Conservation (phyloP, 1,140 invertebrate species). For the Drosophila grimshawi region DNA sequence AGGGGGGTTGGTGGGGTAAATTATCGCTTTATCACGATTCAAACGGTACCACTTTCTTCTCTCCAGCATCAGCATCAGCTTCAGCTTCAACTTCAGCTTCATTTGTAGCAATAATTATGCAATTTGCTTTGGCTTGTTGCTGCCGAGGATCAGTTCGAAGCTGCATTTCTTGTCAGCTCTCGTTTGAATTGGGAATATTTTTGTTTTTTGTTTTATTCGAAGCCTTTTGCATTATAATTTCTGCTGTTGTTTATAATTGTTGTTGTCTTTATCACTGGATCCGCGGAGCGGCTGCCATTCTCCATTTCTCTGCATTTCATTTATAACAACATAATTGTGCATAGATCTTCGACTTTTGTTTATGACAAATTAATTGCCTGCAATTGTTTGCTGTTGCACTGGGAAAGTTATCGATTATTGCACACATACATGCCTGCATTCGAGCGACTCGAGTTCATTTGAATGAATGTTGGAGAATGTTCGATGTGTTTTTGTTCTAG, state of each 20-base stretch:
- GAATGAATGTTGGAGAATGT: background rate
- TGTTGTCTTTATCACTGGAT: conserved; percentile 50
- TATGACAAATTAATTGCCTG: conserved; percentile 79
- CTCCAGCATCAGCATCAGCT: conserved; percentile 3
- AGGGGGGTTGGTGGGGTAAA: conserved; percentile 46
- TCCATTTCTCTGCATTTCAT: conserved; percentile 34
- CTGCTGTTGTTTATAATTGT: conserved; percentile 44
- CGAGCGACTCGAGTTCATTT: too few species aligned
- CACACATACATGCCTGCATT: too few species aligned
- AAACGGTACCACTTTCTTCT: conserved; percentile 80
- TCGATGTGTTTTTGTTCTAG: background rate
- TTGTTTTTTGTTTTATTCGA: background rate
- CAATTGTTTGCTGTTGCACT: conserved; percentile 53
- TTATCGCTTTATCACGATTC: conserved; percentile 83
- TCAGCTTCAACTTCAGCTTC: conserved; percentile 60
- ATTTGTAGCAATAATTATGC: conserved; percentile 82
- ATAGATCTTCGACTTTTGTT: conserved; percentile 62
- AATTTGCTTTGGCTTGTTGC: conserved; percentile 66
- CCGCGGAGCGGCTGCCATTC: background rate
- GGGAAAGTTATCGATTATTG: background rate
- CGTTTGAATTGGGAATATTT: background rate
- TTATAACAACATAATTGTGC: conserved; percentile 71
- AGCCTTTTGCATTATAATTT: conserved; percentile 41
- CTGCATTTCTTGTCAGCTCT: conserved; percentile 22
- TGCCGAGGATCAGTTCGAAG: conserved; percentile 48